Conservation (phyloP, 2,797 vertebrate genomes). For the Mycteria americana region DNA sequence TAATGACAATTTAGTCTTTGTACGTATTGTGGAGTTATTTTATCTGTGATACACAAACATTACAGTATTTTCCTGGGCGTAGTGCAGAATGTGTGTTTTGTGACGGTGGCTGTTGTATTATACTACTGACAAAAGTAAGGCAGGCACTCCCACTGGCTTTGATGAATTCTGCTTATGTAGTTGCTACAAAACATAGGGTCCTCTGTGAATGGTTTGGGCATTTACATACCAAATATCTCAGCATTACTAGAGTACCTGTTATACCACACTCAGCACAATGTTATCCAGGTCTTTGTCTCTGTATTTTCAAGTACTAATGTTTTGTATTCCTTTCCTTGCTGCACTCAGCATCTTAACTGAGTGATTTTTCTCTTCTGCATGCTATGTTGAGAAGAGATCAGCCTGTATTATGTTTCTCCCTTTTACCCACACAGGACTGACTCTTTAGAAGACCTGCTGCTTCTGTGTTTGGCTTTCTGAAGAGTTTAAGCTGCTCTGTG, state of each 20-base stretch:
- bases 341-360: not conserved
- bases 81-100: slow-evolving; percentile 45
- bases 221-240: slow-evolving; percentile 60
- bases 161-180: slow-evolving; percentile 53
- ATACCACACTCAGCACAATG: slow-evolving; percentile 19
- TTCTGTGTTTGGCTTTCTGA: not conserved
- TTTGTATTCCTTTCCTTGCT: not conserved
- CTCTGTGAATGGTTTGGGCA: slow-evolving; percentile 31
- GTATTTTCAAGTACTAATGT: slow-evolving; percentile 10
- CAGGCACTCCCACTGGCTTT: slow-evolving; percentile 37
- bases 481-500: not conserved
- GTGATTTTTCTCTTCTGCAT: not conserved
- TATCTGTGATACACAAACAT: not conserved
- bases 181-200: slow-evolving; percentile 42
- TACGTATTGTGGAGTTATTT: not conserved
- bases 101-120: slow-evolving; percentile 45
- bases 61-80: slow-evolving; percentile 15
- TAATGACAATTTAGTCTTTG: not conserved
- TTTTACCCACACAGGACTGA: not conserved
- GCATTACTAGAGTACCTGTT: slow-evolving; percentile 52
- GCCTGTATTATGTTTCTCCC: not conserved
- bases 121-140: slow-evolving; percentile 42
- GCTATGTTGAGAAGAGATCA: not conserved
- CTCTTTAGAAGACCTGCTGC: not conserved
- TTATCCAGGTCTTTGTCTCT: slow-evolving; percentile 25